A percentile compares a stretch with the other conserved stretches of the same genome.
These are phyloP conservation scores for Crocallis elinguaria DNA, from an alignment of 2,888 invertebrate species.

Conservation along the genomic window DNA sequence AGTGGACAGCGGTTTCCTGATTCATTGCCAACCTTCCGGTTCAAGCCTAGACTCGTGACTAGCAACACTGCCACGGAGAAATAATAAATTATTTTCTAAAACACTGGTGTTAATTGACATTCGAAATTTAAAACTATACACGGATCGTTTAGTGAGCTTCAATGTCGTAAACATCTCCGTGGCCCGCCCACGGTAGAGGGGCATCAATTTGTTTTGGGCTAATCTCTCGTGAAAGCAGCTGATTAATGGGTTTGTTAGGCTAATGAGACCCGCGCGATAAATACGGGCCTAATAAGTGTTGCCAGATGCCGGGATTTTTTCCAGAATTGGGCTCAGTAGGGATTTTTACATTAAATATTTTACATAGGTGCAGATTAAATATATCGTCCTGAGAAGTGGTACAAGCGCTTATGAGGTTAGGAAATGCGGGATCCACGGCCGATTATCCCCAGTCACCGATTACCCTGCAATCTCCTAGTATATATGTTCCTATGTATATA, in stretches of 20 bases:
- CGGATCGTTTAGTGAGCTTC: conserved; percentile 48
- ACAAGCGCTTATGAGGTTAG: no score
- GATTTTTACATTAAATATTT: no score
- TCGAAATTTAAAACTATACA: conserved; percentile 45
- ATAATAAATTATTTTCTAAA: conserved; percentile 54
- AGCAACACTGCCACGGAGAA: conserved; percentile 8
- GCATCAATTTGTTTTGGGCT: conserved; percentile 77
- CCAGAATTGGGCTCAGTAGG: no score
- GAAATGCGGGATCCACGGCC: no score
- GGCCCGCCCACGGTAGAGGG: conserved; percentile 61
- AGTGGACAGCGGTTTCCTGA: no score
- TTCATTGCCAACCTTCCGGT: no score
- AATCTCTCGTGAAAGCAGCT: conserved; percentile 70
- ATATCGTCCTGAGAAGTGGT: no score
- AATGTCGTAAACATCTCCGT: conserved; percentile 64
- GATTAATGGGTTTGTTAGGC: conserved; percentile 73
- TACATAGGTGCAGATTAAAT: no score
- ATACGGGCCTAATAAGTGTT: conserved; percentile 30
- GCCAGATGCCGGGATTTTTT: conserved; percentile 4
- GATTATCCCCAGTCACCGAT: no score
- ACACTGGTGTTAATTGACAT: conserved; percentile 66
- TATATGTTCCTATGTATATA: no score
- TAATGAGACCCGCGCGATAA: conserved; percentile 71
- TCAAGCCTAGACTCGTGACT: background rate
- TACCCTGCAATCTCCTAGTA: no score